phyloP scores from a whole-genome alignment of 1,140 invertebrate genomes.

The Aricia agestis region DNA sequence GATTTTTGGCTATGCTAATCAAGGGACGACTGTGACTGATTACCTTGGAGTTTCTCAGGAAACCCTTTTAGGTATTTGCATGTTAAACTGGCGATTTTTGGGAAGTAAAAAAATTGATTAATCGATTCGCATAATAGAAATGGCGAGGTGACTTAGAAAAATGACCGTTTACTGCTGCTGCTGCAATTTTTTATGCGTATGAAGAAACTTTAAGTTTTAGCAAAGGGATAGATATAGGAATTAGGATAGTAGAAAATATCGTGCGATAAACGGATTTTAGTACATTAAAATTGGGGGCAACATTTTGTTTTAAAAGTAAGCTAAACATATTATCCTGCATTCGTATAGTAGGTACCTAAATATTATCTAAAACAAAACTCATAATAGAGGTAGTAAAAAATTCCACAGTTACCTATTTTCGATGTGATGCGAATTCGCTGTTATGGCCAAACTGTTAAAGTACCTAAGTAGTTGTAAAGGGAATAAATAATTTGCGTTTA shows the following conservation, averaged over 20 bases:
- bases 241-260: no score
- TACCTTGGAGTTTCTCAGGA: conserved; percentile 47
- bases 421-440: no score
- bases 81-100: conserved; percentile 41
- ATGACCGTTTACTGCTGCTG: neutral
- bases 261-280: no score
- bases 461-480: neutral
- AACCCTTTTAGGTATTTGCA: conserved; percentile 41
- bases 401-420: no score
- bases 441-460: neutral
- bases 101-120: conserved; percentile 11
- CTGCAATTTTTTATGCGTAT: neutral
- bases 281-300: no score
- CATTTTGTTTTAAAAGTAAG: no score
- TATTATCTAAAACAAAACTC: no score
- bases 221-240: no score
- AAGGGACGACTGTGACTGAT: conserved; percentile 59
- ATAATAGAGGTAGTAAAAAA: no score
- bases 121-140: neutral
- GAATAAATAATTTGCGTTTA: neutral
- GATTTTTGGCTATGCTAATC: conserved; percentile 66
- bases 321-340: no score
- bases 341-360: no score
- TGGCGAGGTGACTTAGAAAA: neutral
- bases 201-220: no score